Conservation (phyloP, 2,797 vertebrate species). For the Kryptopterus vitreolus region DNA sequence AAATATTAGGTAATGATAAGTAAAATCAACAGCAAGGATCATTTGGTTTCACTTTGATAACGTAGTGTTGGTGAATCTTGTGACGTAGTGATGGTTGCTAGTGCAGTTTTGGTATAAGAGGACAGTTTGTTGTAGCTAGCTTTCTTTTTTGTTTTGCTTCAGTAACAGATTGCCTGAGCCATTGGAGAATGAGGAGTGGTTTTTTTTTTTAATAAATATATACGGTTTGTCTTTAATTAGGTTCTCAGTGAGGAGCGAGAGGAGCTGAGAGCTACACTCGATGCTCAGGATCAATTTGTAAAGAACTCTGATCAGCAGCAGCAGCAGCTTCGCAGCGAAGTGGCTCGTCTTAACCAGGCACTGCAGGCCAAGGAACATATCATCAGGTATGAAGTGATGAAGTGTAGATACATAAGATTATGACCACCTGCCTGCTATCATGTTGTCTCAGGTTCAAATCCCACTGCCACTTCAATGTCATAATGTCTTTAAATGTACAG, state of each 20-base stretch:
- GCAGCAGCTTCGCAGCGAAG: conserved; percentile 76
- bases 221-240: conserved; percentile 56
- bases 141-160: conserved; percentile 20
- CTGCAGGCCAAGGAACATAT: conserved; percentile 76
- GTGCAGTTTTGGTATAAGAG: not conserved
- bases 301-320: conserved; percentile 70
- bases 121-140: not conserved
- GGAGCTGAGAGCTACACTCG: conserved; percentile 74
- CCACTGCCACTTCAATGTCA: no score
- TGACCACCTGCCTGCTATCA: no score
- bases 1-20: not conserved
- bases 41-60: not conserved
- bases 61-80: not conserved
- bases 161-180: not conserved
- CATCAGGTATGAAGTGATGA: conserved; percentile 41
- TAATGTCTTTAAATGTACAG: conserved; percentile 59
- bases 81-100: not conserved
- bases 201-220: no score
- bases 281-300: conserved; percentile 77
- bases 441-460: no score
- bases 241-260: conserved; percentile 77
- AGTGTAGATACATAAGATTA: no score
- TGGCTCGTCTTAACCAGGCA: conserved; percentile 67
- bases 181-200: not conserved
- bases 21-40: not conserved